phyloP scores from a whole-genome alignment of 2,888 invertebrate species.

The Strigamia crassipes region DNA sequence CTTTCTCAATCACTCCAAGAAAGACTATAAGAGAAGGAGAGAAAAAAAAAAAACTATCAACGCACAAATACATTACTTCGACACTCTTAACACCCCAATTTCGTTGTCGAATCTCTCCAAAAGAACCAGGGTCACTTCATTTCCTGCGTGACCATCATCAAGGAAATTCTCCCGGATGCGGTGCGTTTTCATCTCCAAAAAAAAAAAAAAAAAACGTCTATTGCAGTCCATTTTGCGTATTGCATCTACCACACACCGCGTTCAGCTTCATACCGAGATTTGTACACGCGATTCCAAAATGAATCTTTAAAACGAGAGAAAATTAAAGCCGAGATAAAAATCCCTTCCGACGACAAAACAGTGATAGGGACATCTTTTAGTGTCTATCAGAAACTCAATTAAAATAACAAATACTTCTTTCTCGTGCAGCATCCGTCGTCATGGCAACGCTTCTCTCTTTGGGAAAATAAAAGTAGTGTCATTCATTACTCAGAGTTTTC shows the following conservation, averaged over 20 bases:
- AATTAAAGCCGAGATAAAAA: neutral
- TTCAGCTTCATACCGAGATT: neutral
- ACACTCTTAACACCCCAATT: slow-evolving; percentile 33
- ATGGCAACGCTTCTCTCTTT: neutral
- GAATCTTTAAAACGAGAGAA: neutral
- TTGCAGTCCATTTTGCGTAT: neutral
- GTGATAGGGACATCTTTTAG: neutral
- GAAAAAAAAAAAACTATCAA: neutral
- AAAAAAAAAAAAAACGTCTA: neutral
- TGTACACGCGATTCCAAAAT: neutral
- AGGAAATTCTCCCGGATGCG: slow-evolving; percentile 29
- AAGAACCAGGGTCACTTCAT: slow-evolving; percentile 37
- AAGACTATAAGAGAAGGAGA: neutral
- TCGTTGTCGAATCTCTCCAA: neutral
- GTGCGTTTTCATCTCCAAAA: neutral
- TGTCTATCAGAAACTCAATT: neutral
- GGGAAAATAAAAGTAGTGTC: neutral
- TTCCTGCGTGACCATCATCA: slow-evolving; percentile 27
- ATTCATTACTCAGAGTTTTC: neutral
- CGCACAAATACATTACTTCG: neutral
- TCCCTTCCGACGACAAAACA: neutral
- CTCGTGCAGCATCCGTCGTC: neutral
- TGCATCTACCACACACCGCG: neutral
- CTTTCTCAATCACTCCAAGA: neutral
- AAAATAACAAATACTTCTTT: neutral